Evolutionary conservation across 2,888 invertebrate species (phyloP).

Genomic region (Meiosimyza platycephala): DNA sequence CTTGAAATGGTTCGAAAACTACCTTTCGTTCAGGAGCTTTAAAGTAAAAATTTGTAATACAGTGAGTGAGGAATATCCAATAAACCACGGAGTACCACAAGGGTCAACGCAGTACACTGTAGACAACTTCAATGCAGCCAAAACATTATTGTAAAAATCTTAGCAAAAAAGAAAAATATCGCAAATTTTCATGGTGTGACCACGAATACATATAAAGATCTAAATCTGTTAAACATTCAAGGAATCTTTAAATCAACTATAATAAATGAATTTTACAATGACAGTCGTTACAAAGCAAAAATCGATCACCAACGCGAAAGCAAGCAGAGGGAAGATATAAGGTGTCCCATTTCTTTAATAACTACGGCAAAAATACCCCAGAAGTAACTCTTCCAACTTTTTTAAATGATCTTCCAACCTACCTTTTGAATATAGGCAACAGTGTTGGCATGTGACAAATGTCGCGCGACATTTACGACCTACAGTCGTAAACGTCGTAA

Average conservation of each 20-base stretch:
- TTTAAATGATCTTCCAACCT: neutral
- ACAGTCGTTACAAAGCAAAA: neutral
- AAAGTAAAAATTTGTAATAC: neutral
- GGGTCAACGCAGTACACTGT: neutral
- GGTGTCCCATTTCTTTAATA: neutral
- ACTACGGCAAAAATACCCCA: neutral
- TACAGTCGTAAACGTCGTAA: no score
- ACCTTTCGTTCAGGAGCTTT: neutral
- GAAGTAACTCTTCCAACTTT: neutral
- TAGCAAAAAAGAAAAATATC: neutral
- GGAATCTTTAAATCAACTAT: neutral
- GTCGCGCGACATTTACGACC: no score
- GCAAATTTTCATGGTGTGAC: no score
- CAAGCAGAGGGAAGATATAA: neutral
- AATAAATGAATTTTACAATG: constrained; percentile 1
- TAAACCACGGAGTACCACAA: constrained; percentile 1
- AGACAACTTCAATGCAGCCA: neutral
- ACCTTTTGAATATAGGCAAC: neutral
- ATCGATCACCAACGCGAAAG: neutral
- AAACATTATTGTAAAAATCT: neutral
- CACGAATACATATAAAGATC: neutral
- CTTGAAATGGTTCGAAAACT: constrained; percentile 6
- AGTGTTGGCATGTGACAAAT: no score
- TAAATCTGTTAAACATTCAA: neutral
- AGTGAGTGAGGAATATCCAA: neutral